Evolutionary conservation across 1,140 invertebrate species (phyloP), one percentile per base, ranked within the genome.

Genomic region (Mamestra configurata): DNA sequence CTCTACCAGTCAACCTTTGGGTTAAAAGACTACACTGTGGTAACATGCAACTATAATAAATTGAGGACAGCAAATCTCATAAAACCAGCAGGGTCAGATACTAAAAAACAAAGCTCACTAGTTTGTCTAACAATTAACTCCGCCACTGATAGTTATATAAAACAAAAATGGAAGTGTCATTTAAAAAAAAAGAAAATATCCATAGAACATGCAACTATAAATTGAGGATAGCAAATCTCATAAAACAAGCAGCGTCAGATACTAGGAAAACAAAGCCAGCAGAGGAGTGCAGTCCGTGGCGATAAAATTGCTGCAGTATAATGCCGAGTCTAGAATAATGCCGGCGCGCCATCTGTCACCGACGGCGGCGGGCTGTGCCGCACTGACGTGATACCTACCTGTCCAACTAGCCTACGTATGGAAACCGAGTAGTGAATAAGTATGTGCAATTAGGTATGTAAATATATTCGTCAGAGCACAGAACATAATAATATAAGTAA

Each of bases 291-390:
- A 86, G 80, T 83, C 81, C 82, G 84, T 78, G 86, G 83, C 78
- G 72, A 79, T 80, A 82, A 82, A 82, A 83, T 86, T 88, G 82
- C 82, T 76, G 51, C 61, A 84, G 82, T 86, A 88, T 85, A 86
- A 83, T 88, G 82, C 83, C 66, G 80, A 64, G 71, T 31, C 49
- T 61, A 83, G 82, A 88, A 88, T 85, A 86, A 83, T 88, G 82
- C 83, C 66, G 80, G 70, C 70, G 68, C 61, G 22, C 79, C 79
- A 82, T 77, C 75, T 84, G 82, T 81, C 80, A 55, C 79, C 27
- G 46, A 4, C 22, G 37, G 51, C 27, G 46, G 7, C 22, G 37
- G 51, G 22, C 73, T 53, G 24, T 37, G 53, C 40, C 10, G 49
- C 53, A 15, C 37, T 53, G 59, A 59, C 51, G 53, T 46, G 71